Evolutionary conservation across 2,888 invertebrate species (phyloP), one percentile per base, ranked within the genome.

Genomic region (Malacosoma neustria): DNA sequence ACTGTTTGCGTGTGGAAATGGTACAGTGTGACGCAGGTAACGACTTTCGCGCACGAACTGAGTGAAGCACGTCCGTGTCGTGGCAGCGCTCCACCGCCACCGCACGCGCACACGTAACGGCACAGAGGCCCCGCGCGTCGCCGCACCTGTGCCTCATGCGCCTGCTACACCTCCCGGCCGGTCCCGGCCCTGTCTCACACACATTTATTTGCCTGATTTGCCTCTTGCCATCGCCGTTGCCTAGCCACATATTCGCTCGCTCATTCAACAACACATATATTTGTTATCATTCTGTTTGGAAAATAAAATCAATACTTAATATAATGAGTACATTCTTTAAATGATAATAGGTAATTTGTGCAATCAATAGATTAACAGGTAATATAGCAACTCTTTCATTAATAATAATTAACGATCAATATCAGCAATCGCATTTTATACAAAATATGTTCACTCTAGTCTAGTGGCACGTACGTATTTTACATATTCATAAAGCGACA

Each of bases 21-120:
- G 61, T 69, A 64, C 70, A 59, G 67, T 74, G 68, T 81, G 79
- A 79, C 76, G 75, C 72, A 74, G 72, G 76, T 80, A 81, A 76
- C 74, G 75, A 82, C 80, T 85, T 84, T 84, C 84, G 82, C 82
- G 82, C 81, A 82, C 79, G 80, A 79, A 82, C 80, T 84, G 85
- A 81, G 76, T 80, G 84, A 82, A 82, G 79, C 81, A 79, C 81
- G 82, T 80, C 79, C 80, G 80, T 76, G 70, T 82, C 82, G 82
- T 79, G 81, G 67, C 69, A 66, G 51, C 48, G 55, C 56, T 66
- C 51, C 48, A 54, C 56, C 42, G 49, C 48, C 37, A 39, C 43
- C 46, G 35, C 45, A 41, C 45, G 48, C 57, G 52, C 49, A 38
- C 49, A 53, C 56, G 52, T 54, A 57, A 54, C 53, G 58, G 58